Evolutionary conservation across 2,113 vertebrate species (phyloP).

Genomic region (Megaleporinus macrocephalus): DNA sequence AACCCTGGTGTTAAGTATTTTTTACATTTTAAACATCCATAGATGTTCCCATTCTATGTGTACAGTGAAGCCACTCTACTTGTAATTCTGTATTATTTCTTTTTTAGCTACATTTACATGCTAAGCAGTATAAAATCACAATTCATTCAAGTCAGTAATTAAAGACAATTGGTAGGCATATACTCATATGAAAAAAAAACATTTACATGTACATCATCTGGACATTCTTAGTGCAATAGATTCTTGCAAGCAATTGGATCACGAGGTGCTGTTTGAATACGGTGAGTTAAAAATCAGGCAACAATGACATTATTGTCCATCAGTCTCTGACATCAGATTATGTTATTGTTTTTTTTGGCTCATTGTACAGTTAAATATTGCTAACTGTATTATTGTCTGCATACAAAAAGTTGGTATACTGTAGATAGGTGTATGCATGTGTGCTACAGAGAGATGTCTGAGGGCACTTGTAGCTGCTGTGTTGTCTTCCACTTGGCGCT

Average conservation of each 20-base stretch:
- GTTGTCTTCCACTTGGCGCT: slow-evolving; percentile 83
- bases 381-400: neutral
- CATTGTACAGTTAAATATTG: neutral
- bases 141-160: slow-evolving; percentile 58
- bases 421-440: slow-evolving; percentile 2
- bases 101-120: neutral
- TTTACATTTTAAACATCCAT: neutral
- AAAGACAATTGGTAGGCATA: neutral
- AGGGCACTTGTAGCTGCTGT: slow-evolving; percentile 81
- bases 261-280: neutral
- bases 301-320: neutral
- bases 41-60: neutral
- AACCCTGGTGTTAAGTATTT: neutral
- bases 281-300: neutral
- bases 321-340: neutral
- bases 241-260: neutral
- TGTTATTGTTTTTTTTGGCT: neutral
- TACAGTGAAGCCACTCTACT: neutral
- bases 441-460: slow-evolving; percentile 85
- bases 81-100: neutral
- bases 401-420: neutral
- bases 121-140: slow-evolving; percentile 62
- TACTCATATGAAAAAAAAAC: slow-evolving; percentile 63
- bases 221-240: neutral
- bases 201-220: slow-evolving; percentile 60